Conservation (phyloP, 1,140 invertebrate genomes). For the Probaryconus sp. region DNA sequence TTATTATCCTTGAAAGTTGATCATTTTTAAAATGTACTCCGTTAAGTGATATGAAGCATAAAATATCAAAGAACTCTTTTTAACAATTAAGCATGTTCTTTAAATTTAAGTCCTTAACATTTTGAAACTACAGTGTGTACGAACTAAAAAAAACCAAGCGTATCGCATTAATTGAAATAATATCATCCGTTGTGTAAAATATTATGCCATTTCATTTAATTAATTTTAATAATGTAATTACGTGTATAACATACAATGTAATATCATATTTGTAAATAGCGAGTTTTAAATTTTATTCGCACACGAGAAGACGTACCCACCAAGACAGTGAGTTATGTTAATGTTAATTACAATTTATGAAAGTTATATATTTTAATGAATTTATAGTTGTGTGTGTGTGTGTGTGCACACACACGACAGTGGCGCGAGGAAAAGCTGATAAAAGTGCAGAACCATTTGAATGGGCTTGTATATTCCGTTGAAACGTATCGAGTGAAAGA, state of each 20-base stretch:
- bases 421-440: slow-evolving; percentile 32
- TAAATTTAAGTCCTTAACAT: too few relatives aligned
- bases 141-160: too few relatives aligned
- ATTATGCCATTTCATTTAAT: slow-evolving; percentile 32
- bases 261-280: slow-evolving; percentile 26
- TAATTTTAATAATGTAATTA: slow-evolving; percentile 39
- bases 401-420: slow-evolving; percentile 11
- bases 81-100: too few relatives aligned
- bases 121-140: too few relatives aligned
- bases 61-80: too few relatives aligned
- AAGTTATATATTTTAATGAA: slow-evolving; percentile 48
- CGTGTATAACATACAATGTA: slow-evolving; percentile 1
- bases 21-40: too few relatives aligned
- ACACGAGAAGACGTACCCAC: neutral
- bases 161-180: too few relatives aligned
- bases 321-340: slow-evolving; percentile 15
- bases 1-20: too few relatives aligned
- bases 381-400: slow-evolving; percentile 12
- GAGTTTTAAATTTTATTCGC: slow-evolving; percentile 6
- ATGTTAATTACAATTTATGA: slow-evolving; percentile 55
- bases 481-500: slow-evolving; percentile 31
- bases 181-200: neutral
- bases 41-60: too few relatives aligned
- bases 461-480: slow-evolving; percentile 40
- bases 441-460: slow-evolving; percentile 55